phyloP scores from a whole-genome alignment of 2,797 vertebrate genomes.

The Sylvia borin region DNA sequence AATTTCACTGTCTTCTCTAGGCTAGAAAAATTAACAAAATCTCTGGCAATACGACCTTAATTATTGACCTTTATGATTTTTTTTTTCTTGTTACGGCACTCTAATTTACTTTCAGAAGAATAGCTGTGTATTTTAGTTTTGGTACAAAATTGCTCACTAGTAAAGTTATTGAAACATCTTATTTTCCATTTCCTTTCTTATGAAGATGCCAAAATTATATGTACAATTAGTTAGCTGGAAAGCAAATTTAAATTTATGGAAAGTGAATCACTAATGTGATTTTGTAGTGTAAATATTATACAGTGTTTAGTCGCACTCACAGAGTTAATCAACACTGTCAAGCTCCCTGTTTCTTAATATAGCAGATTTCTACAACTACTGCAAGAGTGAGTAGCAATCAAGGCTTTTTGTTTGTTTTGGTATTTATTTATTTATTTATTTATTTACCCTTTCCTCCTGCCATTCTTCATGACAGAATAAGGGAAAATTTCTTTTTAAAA shows the following conservation, averaged over 20 bases:
- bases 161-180: background rate
- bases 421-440: background rate
- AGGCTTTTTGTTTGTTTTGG: background rate
- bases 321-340: background rate
- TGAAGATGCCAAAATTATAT: background rate
- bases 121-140: background rate
- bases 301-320: background rate
- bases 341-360: background rate
- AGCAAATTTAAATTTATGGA: background rate
- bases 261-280: background rate
- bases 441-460: background rate
- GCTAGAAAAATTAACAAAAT: background rate
- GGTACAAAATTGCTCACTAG: background rate
- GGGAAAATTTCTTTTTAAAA: fast-evolving
- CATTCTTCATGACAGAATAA: background rate
- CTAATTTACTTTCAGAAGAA: background rate
- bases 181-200: background rate
- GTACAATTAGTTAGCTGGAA: background rate
- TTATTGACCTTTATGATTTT: background rate
- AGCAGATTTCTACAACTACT: background rate
- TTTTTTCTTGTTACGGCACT: background rate
- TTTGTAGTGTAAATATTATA: background rate
- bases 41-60: background rate
- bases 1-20: background rate
- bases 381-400: background rate